Evolutionary conservation across 2,113 vertebrate species (phyloP), one percentile per base, ranked within the genome.

Genomic region (Laterallus jamaicensis): DNA sequence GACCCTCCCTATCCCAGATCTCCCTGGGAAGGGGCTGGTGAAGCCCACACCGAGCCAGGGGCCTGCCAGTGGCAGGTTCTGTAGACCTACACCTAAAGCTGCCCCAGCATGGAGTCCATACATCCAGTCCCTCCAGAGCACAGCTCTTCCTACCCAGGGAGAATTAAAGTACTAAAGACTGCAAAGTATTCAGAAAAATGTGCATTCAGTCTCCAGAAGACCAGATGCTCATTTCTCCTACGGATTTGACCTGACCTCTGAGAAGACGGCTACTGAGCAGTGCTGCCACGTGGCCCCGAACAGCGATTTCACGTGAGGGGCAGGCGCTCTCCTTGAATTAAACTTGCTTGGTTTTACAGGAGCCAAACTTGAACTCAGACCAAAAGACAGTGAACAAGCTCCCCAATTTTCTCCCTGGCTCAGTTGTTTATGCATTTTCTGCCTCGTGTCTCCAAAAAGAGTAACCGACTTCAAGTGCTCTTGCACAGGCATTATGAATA

Each of bases 381-480:
- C 40, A 60, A 55, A 32, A 75, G 54, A 76, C 21, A 25, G 49
- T 12, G 24, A 86, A 78, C 31, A 37, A 87, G 40, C 44, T 77
- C 54, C 12, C 5, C 15, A 12, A 12, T 67, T 94, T 90, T 66
- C 58, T 69, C 40, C 39, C 44, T 22, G 16, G 25, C 49, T 92
- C 13, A 16, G 68, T 31, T 90, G 69, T 69, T 92, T 66, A 86
- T 54, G 58, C 49, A 73, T 86, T 93, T 95, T 86, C 73, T 88
- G 79, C 68, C 85, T 96, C 58, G 3, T 86, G 92, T 93, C 88
- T 88, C 88, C 74, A 62, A 88, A 92, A 90, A 79, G 83, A 91
- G 66, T 84, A 94, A 92, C 90, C 74, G 86, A 79, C 69, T 87
- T 91, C 88, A 90, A 96, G 88, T 75, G 88, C 66, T 86, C 88